Evolutionary conservation across 2,797 vertebrate species (phyloP).

Genomic region (Melanotaenia pygmaea): DNA sequence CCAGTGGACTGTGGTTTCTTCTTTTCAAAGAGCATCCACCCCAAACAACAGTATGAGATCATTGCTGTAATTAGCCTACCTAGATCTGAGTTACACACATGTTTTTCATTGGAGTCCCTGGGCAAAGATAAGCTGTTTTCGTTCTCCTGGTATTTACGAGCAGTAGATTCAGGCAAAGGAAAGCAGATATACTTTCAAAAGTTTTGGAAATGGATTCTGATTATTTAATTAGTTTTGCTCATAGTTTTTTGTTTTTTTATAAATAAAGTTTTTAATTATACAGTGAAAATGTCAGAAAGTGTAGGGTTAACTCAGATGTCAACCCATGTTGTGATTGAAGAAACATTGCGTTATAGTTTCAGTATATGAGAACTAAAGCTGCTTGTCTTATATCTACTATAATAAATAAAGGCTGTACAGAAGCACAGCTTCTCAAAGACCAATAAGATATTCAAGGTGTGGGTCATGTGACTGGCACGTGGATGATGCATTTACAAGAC

Average conservation of each 20-base stretch:
- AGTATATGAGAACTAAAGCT: too few species aligned
- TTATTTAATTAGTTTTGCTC: background rate
- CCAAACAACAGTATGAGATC: slow-evolving; percentile 62
- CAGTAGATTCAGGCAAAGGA: background rate
- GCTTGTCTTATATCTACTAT: too few species aligned
- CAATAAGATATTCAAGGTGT: background rate
- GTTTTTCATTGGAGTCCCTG: slow-evolving; percentile 28
- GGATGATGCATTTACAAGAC: background rate
- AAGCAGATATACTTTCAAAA: background rate
- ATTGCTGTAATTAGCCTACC: slow-evolving; percentile 51
- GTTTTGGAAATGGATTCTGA: background rate
- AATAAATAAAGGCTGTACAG: background rate
- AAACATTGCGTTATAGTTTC: too few species aligned
- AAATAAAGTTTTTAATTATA: background rate
- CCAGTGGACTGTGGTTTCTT: slow-evolving; percentile 55
- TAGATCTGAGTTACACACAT: slow-evolving; percentile 41
- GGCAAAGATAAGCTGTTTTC: slow-evolving; percentile 29
- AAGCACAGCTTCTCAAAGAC: background rate
- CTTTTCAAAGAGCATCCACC: slow-evolving; percentile 57
- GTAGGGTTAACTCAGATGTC: background rate
- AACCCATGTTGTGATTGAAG: background rate
- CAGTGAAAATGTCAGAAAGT: too few species aligned
- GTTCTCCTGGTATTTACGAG: background rate
- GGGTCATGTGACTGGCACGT: background rate
- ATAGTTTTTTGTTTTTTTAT: background rate